Conservation (phyloP, 2,113 vertebrate species). For the Erpornis zantholeuca region DNA sequence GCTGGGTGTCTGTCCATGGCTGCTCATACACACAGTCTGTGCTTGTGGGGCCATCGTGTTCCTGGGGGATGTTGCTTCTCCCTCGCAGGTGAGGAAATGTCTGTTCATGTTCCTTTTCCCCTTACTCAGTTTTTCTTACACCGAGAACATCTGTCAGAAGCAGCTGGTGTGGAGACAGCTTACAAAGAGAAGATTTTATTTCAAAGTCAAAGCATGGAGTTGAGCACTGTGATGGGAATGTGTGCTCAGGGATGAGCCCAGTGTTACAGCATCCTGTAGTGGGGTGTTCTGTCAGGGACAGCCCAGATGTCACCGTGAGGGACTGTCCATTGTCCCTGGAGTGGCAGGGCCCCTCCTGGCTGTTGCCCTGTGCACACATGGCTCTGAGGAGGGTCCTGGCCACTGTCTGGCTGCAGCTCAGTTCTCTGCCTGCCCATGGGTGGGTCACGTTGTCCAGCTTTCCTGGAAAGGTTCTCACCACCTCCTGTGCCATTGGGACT, state of each 20-base stretch:
- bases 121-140: background rate
- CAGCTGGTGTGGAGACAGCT: background rate
- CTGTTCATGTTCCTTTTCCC: background rate
- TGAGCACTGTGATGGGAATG: background rate
- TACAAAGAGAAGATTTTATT: background rate
- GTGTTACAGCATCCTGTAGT: background rate
- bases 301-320: background rate
- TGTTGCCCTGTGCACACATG: background rate
- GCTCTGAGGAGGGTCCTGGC: background rate
- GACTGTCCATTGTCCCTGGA: fast-evolving
- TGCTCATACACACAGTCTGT: background rate
- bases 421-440: background rate
- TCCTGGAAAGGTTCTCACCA: background rate
- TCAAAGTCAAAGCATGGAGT: background rate
- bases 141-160: background rate
- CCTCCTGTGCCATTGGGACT: background rate
- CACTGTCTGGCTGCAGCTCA: background rate
- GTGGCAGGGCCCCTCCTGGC: background rate
- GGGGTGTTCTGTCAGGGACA: background rate
- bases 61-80: background rate
- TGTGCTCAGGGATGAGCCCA: background rate
- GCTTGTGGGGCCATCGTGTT: background rate
- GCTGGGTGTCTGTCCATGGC: background rate
- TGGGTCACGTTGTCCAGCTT: background rate
- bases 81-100: background rate